Evolutionary conservation across 2,888 invertebrate species (phyloP).

Genomic region (Diaprepes abbreviatus): DNA sequence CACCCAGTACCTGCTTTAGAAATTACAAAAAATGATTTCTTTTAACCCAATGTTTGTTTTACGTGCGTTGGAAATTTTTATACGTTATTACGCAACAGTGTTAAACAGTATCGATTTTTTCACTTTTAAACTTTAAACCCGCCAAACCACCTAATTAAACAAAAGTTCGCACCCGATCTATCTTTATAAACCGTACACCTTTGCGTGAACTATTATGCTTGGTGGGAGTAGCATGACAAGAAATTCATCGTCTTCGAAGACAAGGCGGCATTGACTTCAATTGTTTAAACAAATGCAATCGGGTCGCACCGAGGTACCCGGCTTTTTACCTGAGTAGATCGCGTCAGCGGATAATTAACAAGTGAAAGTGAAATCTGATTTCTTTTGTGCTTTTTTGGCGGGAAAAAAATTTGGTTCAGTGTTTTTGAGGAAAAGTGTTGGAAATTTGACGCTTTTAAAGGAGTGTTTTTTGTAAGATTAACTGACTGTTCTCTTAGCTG

Average conservation of each 20-base stretch:
- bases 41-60: too few species aligned
- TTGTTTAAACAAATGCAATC: conserved; percentile 44
- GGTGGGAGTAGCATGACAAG: conserved; percentile 22
- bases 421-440: neutral
- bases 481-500: too few species aligned
- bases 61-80: too few species aligned
- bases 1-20: too few species aligned
- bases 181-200: neutral
- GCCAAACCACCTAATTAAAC: neutral
- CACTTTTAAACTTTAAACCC: neutral
- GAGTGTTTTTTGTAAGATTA: too few species aligned
- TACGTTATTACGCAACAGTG: too few species aligned
- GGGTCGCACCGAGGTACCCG: conserved; percentile 21
- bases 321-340: conserved; percentile 14
- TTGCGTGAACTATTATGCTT: neutral
- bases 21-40: too few species aligned
- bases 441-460: too few species aligned
- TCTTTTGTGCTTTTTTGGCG: neutral
- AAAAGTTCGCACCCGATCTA: neutral
- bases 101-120: too few species aligned
- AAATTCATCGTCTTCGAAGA: conserved; percentile 27
- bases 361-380: conserved; percentile 26
- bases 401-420: neutral
- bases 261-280: conserved; percentile 45
- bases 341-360: conserved; percentile 3